phyloP scores from a whole-genome alignment of 2,888 invertebrate species.

The Nephrotoma flavescens region DNA sequence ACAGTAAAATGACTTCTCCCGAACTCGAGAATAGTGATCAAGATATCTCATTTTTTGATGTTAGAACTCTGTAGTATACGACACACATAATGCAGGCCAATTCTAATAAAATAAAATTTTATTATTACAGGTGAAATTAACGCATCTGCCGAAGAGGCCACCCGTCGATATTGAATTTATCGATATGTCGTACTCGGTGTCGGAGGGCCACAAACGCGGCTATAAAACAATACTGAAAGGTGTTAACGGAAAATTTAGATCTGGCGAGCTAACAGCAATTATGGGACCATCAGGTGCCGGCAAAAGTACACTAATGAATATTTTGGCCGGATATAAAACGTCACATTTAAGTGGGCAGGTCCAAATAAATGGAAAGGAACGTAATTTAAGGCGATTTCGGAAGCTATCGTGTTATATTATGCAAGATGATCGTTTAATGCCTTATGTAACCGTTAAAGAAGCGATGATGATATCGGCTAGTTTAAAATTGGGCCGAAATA shows the following conservation, averaged over 20 bases:
- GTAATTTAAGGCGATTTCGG: constrained; percentile 75
- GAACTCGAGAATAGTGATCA: neutral
- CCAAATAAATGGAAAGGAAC: constrained; percentile 72
- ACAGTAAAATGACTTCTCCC: neutral
- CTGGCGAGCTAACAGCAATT: constrained; percentile 86
- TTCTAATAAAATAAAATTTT: neutral
- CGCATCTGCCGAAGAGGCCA: constrained; percentile 71
- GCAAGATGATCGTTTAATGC: constrained; percentile 84
- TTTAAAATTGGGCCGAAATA: constrained; percentile 73
- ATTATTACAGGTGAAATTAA: constrained; percentile 36
- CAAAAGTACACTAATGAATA: constrained; percentile 77
- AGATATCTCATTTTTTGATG: neutral
- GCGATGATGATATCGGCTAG: constrained; percentile 90
- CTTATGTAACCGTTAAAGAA: constrained; percentile 80
- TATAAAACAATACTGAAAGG: constrained; percentile 78
- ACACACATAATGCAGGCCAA: too few relatives aligned
- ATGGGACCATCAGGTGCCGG: constrained; percentile 83
- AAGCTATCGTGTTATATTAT: constrained; percentile 94
- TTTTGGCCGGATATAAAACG: constrained; percentile 75
- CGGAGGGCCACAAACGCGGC: constrained; percentile 65
- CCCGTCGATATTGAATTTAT: constrained; percentile 84
- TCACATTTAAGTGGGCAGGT: constrained; percentile 74
- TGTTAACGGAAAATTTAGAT: constrained; percentile 75
- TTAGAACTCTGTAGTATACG: neutral
- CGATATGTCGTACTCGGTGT: constrained; percentile 77